Evolutionary conservation across 2,113 vertebrate species (phyloP).

Genomic region (Chionomys nivalis): DNA sequence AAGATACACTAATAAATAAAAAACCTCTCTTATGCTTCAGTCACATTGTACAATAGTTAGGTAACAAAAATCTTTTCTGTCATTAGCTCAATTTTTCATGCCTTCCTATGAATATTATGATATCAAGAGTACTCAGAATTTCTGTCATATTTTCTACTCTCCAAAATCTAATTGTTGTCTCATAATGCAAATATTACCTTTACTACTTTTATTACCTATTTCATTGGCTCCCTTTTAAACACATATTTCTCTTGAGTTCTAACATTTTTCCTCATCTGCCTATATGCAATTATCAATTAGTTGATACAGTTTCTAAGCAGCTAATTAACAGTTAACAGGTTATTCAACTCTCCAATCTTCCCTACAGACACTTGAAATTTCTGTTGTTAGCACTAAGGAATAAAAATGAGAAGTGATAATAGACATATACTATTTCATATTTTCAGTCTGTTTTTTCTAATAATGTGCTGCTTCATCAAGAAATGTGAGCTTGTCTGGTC

Average conservation of each 20-base stretch:
- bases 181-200: not conserved
- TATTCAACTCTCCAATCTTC: not conserved
- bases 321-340: not conserved
- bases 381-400: conserved; percentile 10
- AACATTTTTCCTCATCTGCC: not conserved
- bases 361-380: not conserved
- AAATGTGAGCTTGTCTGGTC: conserved; percentile 16
- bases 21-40: not conserved
- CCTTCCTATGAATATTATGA: not conserved
- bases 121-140: not conserved
- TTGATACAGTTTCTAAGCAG: not conserved
- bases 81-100: not conserved
- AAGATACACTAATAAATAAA: not conserved
- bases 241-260: not conserved
- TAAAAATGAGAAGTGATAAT: not conserved
- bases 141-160: not conserved
- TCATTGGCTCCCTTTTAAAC: not conserved
- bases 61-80: not conserved
- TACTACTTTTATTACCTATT: not conserved
- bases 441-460: conserved; percentile 1
- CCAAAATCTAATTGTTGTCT: not conserved
- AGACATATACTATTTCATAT: conserved; percentile 54
- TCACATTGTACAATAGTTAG: not conserved
- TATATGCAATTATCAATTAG: not conserved
- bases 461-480: conserved; percentile 8